phyloP scores from a whole-genome alignment of 2,888 invertebrate genomes.

The Rhingia rostrata region DNA sequence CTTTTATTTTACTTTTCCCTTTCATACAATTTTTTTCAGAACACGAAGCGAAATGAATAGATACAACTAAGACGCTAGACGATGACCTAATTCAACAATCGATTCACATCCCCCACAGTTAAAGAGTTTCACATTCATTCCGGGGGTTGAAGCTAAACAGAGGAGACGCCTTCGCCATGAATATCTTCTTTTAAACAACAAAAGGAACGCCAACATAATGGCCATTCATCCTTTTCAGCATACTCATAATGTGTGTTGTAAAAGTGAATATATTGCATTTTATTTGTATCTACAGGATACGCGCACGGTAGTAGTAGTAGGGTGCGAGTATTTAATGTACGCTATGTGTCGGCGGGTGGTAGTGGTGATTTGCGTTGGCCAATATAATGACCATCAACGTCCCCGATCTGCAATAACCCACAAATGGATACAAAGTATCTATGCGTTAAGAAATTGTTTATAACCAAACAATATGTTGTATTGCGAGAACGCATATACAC shows the following conservation, averaged over 20 bases:
- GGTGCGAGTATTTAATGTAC: conserved; percentile 35
- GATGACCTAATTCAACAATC: conserved; percentile 59
- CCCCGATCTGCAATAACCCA: conserved; percentile 12
- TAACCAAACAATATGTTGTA: conserved; percentile 56
- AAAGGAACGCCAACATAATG: conserved; percentile 37
- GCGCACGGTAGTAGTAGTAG: conserved; percentile 2
- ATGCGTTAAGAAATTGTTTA: conserved; percentile 67
- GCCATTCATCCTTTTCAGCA: conserved; percentile 36
- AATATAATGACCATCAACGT: conserved; percentile 47
- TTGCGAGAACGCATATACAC: conserved; percentile 2
- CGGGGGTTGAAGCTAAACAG: conserved; percentile 17
- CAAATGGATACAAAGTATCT: conserved; percentile 57
- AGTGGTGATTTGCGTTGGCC: conserved; percentile 53
- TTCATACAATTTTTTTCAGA: background rate
- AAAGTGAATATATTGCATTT: conserved; percentile 64
- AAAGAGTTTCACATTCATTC: conserved; percentile 1
- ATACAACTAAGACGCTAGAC: conserved; percentile 36
- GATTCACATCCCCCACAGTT: conserved; percentile 39
- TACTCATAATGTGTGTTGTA: conserved; percentile 20
- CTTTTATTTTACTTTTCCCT: conserved; percentile 12
- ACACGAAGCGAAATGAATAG: background rate
- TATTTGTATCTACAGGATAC: conserved; percentile 6
- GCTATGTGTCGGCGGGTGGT: conserved; percentile 3
- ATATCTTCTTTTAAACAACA: conserved; percentile 23
- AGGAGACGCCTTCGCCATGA: background rate